Percentiles rank a stretch among this genome's conserved stretches.
These are phyloP conservation scores for Oegoconia quadripuncta DNA, from an alignment of 2,888 invertebrate genomes.

Conservation along the genomic window DNA sequence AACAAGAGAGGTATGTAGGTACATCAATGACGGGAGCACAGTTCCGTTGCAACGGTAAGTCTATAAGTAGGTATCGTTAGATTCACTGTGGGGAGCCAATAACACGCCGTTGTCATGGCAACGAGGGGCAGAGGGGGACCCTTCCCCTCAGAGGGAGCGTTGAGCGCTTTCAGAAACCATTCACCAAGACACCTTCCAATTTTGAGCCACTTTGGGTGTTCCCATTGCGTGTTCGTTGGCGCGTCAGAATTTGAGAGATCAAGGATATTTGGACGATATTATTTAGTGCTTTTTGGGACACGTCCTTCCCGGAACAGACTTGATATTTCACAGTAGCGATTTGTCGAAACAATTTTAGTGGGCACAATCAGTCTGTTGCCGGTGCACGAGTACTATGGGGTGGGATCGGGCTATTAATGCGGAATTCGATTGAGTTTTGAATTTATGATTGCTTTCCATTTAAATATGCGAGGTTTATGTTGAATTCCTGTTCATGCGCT, in stretches of 20 bases:
- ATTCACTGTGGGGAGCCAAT: conserved; percentile 67
- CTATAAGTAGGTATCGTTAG: conserved; percentile 38
- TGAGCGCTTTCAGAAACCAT: conserved; percentile 56
- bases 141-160: conserved; percentile 48
- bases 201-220: conserved; percentile 32
- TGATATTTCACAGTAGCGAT: conserved; percentile 32
- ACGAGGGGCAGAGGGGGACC: conserved; percentile 57
- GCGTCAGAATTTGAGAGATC: conserved; percentile 23
- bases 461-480: too few species aligned
- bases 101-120: conserved; percentile 66
- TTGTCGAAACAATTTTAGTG: conserved; percentile 33
- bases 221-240: conserved; percentile 1
- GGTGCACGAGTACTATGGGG: too few species aligned
- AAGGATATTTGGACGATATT: conserved; percentile 33
- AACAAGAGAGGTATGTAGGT: conserved; percentile 13
- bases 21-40: conserved; percentile 32
- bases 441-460: too few species aligned
- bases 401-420: too few species aligned
- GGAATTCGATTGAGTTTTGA: too few species aligned
- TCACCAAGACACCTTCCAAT: conserved; percentile 49
- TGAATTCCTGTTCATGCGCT: too few species aligned
- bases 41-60: conserved; percentile 30
- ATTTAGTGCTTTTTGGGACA: conserved; percentile 42
- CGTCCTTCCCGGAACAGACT: conserved; percentile 28
- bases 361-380: conserved; percentile 10